Evolutionary conservation across 2,113 vertebrate species (phyloP).

Genomic region (Sinocyclocheilus grahami): DNA sequence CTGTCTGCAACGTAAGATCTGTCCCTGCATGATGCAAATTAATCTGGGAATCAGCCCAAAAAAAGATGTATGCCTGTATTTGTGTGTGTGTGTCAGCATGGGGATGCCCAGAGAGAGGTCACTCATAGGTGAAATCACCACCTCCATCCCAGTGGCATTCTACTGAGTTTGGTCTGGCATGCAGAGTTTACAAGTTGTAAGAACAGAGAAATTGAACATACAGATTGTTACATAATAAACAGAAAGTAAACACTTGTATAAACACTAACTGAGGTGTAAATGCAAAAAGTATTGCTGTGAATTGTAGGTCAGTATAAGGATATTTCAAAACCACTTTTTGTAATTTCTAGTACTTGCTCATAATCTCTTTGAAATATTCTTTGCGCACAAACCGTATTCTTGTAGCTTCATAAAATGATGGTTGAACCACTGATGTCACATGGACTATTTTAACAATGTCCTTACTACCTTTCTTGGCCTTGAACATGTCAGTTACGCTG

Average conservation of each 20-base stretch:
- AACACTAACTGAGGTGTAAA: neutral
- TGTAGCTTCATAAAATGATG: no score
- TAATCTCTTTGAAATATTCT: no score
- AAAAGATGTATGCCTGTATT: neutral
- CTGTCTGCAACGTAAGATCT: neutral
- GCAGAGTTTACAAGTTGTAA: neutral
- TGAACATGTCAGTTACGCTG: no score
- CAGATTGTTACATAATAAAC: neutral
- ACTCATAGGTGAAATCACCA: slow-evolving; percentile 8
- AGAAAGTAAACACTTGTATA: neutral
- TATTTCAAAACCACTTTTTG: no score
- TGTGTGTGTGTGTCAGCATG: neutral
- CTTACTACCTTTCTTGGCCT: no score
- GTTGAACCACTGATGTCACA: no score
- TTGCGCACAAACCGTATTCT: no score
- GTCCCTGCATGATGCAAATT: neutral
- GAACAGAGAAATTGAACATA: neutral
- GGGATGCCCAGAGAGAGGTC: slow-evolving; percentile 10
- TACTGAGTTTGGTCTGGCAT: slow-evolving; percentile 4
- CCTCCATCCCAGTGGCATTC: neutral
- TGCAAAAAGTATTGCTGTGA: neutral
- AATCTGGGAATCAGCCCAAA: slow-evolving; percentile 11
- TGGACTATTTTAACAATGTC: no score
- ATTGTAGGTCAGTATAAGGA: neutral
- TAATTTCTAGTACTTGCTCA: no score